Percentiles rank a stretch among this genome's conserved stretches.
phyloP scores from a whole-genome alignment of 1,140 invertebrate species.

The Carcinoscorpius rotundicauda region DNA sequence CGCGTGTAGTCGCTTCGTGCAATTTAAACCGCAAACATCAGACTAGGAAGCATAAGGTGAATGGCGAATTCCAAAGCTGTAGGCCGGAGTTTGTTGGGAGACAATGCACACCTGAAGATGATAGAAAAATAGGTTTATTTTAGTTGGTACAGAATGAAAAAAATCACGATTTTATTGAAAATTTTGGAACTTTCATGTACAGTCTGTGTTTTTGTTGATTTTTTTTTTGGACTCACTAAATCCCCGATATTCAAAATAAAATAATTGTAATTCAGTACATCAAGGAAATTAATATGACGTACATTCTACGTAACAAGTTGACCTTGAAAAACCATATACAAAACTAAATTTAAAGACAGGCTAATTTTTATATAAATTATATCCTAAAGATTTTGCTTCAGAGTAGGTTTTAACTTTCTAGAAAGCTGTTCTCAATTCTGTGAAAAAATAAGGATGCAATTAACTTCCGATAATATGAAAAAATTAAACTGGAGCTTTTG shows the following conservation, averaged over 20 bases:
- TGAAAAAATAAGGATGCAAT: too few species aligned
- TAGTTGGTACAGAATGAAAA: not conserved
- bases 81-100: slow-evolving; percentile 40
- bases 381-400: too few species aligned
- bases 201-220: not conserved
- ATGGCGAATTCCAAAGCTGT: slow-evolving; percentile 77
- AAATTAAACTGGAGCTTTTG: too few species aligned
- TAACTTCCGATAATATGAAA: too few species aligned
- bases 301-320: too few species aligned
- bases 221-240: slow-evolving; percentile 2
- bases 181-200: not conserved
- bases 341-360: too few species aligned
- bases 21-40: too few species aligned
- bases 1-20: too few species aligned
- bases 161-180: not conserved
- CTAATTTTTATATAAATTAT: too few species aligned
- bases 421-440: too few species aligned
- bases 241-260: slow-evolving; percentile 3
- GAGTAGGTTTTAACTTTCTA: too few species aligned
- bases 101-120: slow-evolving; percentile 28
- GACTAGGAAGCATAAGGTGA: slow-evolving; percentile 48
- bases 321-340: too few species aligned
- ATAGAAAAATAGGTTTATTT: slow-evolving; percentile 14
- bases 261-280: slow-evolving; percentile 8
- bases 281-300: not conserved